Base-by-base conservation (phyloP, 2,113 vertebrate genomes). In the Montifringilla adamsi region DNA sequence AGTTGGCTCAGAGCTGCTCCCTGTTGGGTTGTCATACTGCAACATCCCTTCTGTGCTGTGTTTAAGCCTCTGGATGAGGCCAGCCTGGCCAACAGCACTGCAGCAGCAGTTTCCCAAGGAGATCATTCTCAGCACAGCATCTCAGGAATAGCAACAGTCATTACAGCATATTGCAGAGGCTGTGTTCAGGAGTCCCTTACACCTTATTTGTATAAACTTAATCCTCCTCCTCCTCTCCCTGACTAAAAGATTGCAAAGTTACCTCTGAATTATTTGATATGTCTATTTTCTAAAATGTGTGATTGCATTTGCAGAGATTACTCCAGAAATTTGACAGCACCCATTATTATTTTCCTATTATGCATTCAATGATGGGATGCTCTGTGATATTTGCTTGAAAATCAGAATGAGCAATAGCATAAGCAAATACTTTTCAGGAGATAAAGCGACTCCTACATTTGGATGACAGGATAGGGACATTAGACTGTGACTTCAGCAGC, bases 331-430 rank as follows among this genome's bases (percentile, higher is more conserved):
- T 52, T 87, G 90, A 91, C 90, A 95, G 93, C 62, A 79, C 35
- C 52, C 27, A 10, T 95, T 93, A 78, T 91, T 94, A 93, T 78
- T 93, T 93, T 78, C 50, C 60, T 79, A 50, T 82, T 75, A 84
- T 60, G 56, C 49, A 75, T 87, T 95, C 84, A 84, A 5, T 24
- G 27, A 72, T 56, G 60, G 47, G 35, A 72, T 87, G 77, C 21
- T 87, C 62, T 37, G 12, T 60, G 62, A 66, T 37, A 46, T 64
- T 69, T 82, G 15, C 62, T 76, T 72, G 81, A 89, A 91, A 87
- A 94, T 87, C 55, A 78, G 66, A 91, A 75, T 47, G 49, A 94
- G 31, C 18, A 78, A 63, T 27, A 89, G 39, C 58, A 87, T 14
- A 78, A 44, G 56, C 3, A 11, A 78, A 72, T 75, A 31, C 17